Evolutionary conservation across 2,888 invertebrate genomes (phyloP).

Genomic region (Aspidiotus rigidus): DNA sequence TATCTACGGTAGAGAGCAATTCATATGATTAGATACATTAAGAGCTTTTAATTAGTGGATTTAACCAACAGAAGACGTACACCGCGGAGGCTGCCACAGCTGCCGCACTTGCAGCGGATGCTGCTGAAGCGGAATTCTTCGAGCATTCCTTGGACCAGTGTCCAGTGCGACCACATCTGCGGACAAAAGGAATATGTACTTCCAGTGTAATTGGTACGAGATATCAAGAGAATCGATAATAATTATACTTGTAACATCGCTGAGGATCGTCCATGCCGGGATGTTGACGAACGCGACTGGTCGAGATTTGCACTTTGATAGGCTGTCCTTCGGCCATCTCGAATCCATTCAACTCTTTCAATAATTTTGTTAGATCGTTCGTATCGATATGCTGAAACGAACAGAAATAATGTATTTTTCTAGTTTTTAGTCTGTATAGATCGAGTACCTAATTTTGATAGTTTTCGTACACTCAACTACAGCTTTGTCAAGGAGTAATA

Average conservation of each 20-base stretch:
- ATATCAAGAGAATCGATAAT: conserved; percentile 2
- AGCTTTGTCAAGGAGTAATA: no score
- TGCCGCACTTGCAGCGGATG: conserved; percentile 12
- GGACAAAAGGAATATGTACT: conserved; percentile 31
- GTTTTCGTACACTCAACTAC: background rate
- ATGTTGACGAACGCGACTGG: conserved; percentile 84
- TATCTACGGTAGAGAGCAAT: background rate
- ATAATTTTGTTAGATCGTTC: conserved; percentile 78
- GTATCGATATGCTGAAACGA: conserved; percentile 67
- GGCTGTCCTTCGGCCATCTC: conserved; percentile 77
- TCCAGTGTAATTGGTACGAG: background rate
- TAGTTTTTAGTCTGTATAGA: background rate
- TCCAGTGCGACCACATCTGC: conserved; percentile 78
- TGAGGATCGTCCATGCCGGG: conserved; percentile 96
- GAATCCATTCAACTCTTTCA: conserved; percentile 85
- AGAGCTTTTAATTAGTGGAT: background rate
- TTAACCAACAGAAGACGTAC: background rate
- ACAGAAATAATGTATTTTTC: background rate
- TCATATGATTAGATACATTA: background rate
- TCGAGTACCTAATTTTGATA: background rate
- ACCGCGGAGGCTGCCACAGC: conserved; percentile 44
- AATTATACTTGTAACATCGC: conserved; percentile 65
- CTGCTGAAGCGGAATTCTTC: conserved; percentile 48
- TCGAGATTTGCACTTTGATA: conserved; percentile 84
- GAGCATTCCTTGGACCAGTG: conserved; percentile 97